Base-by-base conservation (phyloP, 1,140 invertebrate genomes). In the Cotesia typhae region DNA sequence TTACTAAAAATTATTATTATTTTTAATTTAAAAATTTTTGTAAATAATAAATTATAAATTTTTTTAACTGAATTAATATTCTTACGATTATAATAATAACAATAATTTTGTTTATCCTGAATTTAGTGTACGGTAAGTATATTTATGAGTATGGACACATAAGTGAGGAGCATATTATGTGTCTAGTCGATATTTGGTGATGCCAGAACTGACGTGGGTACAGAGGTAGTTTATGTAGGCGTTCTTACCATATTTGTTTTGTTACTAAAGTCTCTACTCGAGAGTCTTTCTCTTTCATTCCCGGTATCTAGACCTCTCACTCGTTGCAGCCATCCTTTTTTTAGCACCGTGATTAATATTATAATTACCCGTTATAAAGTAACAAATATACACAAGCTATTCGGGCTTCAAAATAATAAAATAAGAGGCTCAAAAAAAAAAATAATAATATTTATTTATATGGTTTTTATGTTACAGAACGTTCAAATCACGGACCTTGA, bases 401-500 rank as follows among this genome's bases (percentile, higher is more conserved):
- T 47, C 6, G 10, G 10, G 4, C 2, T 47, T 10, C 10, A 52
- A 66, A 66, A 66, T 47, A 38, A 66, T 14, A 37, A 63, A 36
- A 37, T 37, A 38, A 10, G 41, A 20, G 3, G 47, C 20, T 17
- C 38, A 38, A 51, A n/a, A 47, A 38, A 51, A n/a, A 47, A 66
- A 66, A 51, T 66, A 20, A 36, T 67, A 28, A 36, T 67, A 28
- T 67, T 52, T 4, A 55, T 51, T 37, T 20, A 10, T 47, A 7
- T 36, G 10, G 7, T 60, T 60, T 28, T 65, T 47, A 47, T 47
- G 28, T 75, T 89, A 37, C 89, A 95, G 94, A 94, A 92, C 70
- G 91, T 94, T 38, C 84, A 93, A 74, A 93, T 95, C 74, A 92
- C 93, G 67, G 94, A 96, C 82, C 90, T 95, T 28, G 94, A 94